Percentiles rank a stretch among this genome's conserved stretches.
These are phyloP conservation scores for Abrostola tripartita DNA, from an alignment of 2,888 invertebrate genomes.

Conservation along the genomic window DNA sequence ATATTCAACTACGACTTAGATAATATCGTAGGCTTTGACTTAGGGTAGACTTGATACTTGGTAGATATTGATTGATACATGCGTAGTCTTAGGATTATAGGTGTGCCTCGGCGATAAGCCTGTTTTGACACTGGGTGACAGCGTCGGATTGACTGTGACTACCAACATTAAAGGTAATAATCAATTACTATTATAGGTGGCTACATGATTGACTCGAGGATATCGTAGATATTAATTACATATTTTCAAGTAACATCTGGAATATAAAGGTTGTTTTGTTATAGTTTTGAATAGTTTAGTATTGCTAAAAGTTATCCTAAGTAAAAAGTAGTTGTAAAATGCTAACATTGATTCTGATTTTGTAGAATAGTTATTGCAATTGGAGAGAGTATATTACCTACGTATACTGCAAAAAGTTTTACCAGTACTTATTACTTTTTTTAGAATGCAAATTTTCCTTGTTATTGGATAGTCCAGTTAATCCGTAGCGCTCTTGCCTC, in stretches of 20 bases:
- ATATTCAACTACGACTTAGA: conserved; percentile 94
- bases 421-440: background rate
- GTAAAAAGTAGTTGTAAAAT: no score
- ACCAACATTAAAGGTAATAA: no score
- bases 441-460: conserved; percentile 3
- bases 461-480: conserved; percentile 22
- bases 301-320: no score
- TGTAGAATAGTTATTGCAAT: conserved; percentile 7
- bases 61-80: background rate
- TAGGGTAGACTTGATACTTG: conserved; percentile 82
- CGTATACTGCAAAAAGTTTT: conserved; percentile 2
- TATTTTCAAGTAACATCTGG: no score
- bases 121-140: conserved; percentile 22
- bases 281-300: no score
- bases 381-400: conserved; percentile 34
- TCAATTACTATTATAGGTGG: background rate
- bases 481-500: conserved; percentile 35
- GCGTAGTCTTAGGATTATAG: conserved; percentile 1
- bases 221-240: no score
- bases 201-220: background rate
- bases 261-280: no score
- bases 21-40: conserved; percentile 93
- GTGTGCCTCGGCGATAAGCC: conserved; percentile 29
- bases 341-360: background rate
- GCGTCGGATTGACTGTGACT: conserved; percentile 19